Evolutionary conservation across 2,797 vertebrate genomes (phyloP).

Genomic region (Pitangus sulphuratus): DNA sequence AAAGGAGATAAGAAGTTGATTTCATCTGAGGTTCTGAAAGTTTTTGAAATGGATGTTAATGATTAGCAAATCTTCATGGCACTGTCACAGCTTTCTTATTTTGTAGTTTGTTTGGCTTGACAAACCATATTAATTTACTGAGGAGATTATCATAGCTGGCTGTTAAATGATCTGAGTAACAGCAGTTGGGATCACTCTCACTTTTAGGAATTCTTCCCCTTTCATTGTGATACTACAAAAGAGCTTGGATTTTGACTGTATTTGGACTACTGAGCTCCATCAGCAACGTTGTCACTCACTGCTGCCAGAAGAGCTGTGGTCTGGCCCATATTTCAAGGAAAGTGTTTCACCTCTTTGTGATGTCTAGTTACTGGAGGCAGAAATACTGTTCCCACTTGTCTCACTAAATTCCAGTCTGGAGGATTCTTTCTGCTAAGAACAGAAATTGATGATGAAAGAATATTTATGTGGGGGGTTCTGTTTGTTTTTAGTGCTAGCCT

Average conservation of each 20-base stretch:
- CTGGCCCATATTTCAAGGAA: not conserved
- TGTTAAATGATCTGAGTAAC: conserved; percentile 6
- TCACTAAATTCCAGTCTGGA: not conserved
- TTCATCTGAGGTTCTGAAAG: not conserved
- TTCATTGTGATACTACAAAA: not conserved
- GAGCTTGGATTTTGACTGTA: conserved; percentile 38
- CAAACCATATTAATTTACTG: not conserved
- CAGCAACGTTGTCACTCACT: not conserved
- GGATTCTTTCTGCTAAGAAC: not conserved
- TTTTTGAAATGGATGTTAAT: not conserved
- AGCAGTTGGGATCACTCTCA: not conserved
- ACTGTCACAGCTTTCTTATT: not conserved
- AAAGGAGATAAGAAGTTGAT: not conserved
- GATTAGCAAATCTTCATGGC: not conserved
- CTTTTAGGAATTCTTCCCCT: not conserved
- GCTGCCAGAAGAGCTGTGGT: not conserved
- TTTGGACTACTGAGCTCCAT: not conserved
- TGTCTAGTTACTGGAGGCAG: not conserved
- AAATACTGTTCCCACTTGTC: not conserved
- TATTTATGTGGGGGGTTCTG: not conserved
- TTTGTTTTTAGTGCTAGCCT: not conserved
- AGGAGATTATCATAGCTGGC: not conserved
- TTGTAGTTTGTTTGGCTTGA: conserved; percentile 27
- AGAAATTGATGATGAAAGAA: not conserved
- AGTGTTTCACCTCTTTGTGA: not conserved